Evolutionary conservation across 2,797 vertebrate genomes (phyloP), one percentile per base, ranked within the genome.

Genomic region (Buceros bicornis): DNA sequence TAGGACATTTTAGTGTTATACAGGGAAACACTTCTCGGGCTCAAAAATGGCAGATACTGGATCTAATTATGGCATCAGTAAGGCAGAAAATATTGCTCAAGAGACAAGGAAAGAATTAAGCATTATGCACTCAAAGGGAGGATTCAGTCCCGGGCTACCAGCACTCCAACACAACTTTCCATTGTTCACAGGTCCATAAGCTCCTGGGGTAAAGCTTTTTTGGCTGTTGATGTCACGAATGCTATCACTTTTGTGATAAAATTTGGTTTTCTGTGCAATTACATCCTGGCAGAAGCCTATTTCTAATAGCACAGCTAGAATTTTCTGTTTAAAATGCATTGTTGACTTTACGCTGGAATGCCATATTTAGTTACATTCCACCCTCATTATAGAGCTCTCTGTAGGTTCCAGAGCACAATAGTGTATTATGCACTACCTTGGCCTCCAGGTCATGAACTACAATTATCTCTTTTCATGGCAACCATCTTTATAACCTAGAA

Each of bases 241-340:
- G 90, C 80, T 96, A 93, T 91, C 83, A 83, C 70, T 88, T 82
- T 35, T 89, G 94, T 85, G 74, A 90, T 96, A 96, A 94, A 95
- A 94, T 90, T 97, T 87, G 90, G 76, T 93, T 97, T 94, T 94
- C 93, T 77, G 33, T 92, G 85, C 94, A 97, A 98, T 97, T 97
- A 89, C 90, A 83, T 90, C 89, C 78, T 93, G 93, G 96, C 96
- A 96, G 95, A 97, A 97, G 94, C 66, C 88, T 95, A 97, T 96
- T 93, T 96, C 83, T 45, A 87, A 96, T 97, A 97, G 88, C 90
- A 95, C 8, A 72, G 91, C 89, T 95, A 97, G 95, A 94, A 94
- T 97, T 98, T 97, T 97, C 92, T 96, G 90, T 94, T 97, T 95
- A 94, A 97, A 97, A 97, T 91, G 93, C 96, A 95, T 94, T 96